Evolutionary conservation across 1,140 invertebrate species (phyloP).

Genomic region (Drosophila pandora): DNA sequence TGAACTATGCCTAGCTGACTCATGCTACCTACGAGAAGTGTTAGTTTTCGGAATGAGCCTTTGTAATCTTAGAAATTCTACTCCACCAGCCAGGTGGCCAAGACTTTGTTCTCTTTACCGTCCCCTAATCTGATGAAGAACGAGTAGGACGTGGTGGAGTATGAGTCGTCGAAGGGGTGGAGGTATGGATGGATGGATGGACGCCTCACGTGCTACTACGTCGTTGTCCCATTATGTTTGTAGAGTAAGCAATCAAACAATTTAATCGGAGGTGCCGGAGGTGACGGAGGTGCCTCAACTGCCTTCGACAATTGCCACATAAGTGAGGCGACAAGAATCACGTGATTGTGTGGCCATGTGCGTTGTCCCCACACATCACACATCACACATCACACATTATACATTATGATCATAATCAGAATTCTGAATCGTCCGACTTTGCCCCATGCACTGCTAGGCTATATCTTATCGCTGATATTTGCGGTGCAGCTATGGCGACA

Average conservation of each 20-base stretch:
- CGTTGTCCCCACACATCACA: constrained; percentile 9
- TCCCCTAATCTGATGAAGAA: constrained; percentile 16
- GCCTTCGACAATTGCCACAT: constrained; percentile 71
- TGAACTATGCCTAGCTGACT: constrained; percentile 2
- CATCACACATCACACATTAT: too few relatives aligned
- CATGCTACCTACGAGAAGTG: not conserved
- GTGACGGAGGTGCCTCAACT: not conserved
- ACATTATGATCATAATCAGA: constrained; percentile 1
- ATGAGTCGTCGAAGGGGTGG: not conserved
- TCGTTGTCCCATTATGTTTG: constrained; percentile 55
- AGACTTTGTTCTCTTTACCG: constrained; percentile 9
- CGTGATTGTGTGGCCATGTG: constrained; percentile 60
- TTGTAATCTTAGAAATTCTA: constrained; percentile 6
- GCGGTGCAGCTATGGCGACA: constrained; percentile 17
- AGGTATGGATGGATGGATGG: not conserved
- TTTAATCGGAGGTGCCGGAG: constrained; percentile 62
- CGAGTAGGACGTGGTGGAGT: not conserved
- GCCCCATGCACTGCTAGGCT: constrained; percentile 25
- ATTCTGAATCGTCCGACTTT: constrained; percentile 27
- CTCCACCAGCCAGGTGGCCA: not conserved
- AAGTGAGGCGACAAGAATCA: constrained; percentile 60
- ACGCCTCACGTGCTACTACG: constrained; percentile 19
- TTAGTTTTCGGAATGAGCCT: constrained; percentile 5
- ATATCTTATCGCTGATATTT: constrained; percentile 34
- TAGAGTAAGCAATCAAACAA: constrained; percentile 63